Conservation (phyloP, 1,140 invertebrate species). For the Aradophagus sp. region DNA sequence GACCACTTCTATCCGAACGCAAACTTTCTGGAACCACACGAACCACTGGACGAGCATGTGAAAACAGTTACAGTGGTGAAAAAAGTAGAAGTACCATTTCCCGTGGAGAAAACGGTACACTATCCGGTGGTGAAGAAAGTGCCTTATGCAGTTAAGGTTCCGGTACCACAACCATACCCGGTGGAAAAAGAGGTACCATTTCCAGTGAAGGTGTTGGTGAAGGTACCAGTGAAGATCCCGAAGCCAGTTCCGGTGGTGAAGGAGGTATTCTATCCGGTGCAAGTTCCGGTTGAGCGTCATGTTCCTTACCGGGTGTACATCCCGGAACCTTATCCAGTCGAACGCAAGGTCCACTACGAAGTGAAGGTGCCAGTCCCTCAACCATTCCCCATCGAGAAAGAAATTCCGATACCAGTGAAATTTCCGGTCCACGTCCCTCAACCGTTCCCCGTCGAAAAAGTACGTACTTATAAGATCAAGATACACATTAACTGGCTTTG, state of each 20-base stretch:
- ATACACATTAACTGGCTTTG: constrained; percentile 36
- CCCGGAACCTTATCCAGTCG: constrained; percentile 80
- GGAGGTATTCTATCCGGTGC: constrained; percentile 67
- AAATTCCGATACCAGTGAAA: constrained; percentile 77
- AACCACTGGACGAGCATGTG: constrained; percentile 71
- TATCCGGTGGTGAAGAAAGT: constrained; percentile 70
- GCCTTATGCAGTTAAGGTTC: constrained; percentile 75
- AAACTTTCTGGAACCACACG: constrained; percentile 18
- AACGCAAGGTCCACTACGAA: constrained; percentile 79
- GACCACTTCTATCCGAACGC: constrained; percentile 3
- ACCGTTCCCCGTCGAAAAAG: constrained; percentile 77
- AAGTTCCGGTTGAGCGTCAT: constrained; percentile 76
- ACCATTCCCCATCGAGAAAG: constrained; percentile 77
- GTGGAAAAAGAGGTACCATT: constrained; percentile 68
- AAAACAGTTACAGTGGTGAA: constrained; percentile 74
- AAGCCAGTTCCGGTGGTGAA: constrained; percentile 69
- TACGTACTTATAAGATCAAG: constrained; percentile 39
- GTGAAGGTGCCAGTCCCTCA: constrained; percentile 79
- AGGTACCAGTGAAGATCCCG: constrained; percentile 71
- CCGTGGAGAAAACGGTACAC: constrained; percentile 69
- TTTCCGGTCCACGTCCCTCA: constrained; percentile 78
- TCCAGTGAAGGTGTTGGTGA: constrained; percentile 68
- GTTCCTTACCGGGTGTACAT: constrained; percentile 80
- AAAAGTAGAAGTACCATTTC: constrained; percentile 70
- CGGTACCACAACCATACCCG: constrained; percentile 78